These are phyloP conservation scores for Leucophora obtusa DNA, from an alignment of 2,888 invertebrate genomes.

Conservation along the genomic window DNA sequence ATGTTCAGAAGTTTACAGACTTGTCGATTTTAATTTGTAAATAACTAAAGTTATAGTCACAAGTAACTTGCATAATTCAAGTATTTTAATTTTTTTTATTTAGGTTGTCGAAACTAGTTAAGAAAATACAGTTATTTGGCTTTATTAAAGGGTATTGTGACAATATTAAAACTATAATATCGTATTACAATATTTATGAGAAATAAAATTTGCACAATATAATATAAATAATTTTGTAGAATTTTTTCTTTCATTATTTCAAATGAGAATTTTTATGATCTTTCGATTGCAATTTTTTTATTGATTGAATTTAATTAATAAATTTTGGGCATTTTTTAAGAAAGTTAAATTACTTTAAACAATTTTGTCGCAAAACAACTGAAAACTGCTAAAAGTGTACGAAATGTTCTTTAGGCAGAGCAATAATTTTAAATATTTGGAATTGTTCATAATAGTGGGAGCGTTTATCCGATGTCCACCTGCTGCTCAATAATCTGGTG, in stretches of 20 bases:
- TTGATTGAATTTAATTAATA: neutral
- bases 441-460: no score
- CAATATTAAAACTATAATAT: neutral
- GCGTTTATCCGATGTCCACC: no score
- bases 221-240: neutral
- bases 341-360: no score
- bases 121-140: neutral
- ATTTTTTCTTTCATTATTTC: neutral
- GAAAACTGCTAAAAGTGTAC: no score
- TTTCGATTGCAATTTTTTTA: neutral
- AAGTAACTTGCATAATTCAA: slow-evolving; percentile 47
- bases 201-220: slow-evolving; percentile 2
- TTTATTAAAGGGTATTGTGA: neutral
- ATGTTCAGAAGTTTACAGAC: slow-evolving; percentile 61
- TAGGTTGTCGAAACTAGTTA: neutral
- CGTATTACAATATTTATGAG: neutral
- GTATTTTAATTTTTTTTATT: neutral
- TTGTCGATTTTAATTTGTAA: slow-evolving; percentile 62
- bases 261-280: neutral
- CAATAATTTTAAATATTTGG: no score
- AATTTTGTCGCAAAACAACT: no score
- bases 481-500: no score
- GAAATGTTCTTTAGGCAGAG: no score
- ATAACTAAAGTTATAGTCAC: slow-evolving; percentile 21
- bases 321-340: neutral